phyloP scores from a whole-genome alignment of 2,797 vertebrate species.

The Lagodon rhomboides region DNA sequence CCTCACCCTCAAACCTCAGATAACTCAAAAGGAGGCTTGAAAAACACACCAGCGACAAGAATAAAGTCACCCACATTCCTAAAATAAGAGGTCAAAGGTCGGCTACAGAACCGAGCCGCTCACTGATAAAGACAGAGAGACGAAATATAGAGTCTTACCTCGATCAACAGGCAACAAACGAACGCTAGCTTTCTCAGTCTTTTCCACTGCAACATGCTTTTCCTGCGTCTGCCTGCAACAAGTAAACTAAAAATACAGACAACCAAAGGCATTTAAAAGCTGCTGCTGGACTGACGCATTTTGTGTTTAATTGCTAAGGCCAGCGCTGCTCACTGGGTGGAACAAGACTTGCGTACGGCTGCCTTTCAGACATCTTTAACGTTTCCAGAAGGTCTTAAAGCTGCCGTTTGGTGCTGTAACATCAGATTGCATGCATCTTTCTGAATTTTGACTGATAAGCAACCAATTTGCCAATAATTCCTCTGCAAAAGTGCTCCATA shows the following conservation, averaged over 20 bases:
- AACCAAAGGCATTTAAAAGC: conserved; percentile 60
- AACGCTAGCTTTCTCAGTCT: conserved; percentile 53
- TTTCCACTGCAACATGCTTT: conserved; percentile 58
- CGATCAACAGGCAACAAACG: conserved; percentile 65
- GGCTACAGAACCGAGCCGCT: background rate
- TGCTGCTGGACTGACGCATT: conserved; percentile 44
- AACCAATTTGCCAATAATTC: background rate
- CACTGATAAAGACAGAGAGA: too few relatives aligned
- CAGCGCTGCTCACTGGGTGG: conserved; percentile 51
- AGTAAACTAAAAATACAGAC: conserved; percentile 60
- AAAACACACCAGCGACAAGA: conserved; percentile 40
- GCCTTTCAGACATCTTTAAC: conserved; percentile 26
- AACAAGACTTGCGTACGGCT: conserved; percentile 27
- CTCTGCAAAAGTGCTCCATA: background rate
- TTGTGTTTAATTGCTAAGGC: conserved; percentile 44
- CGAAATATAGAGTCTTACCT: conserved; percentile 47
- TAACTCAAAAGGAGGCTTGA: conserved; percentile 20
- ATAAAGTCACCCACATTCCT: conserved; percentile 36
- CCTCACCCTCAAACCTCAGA: conserved; percentile 41
- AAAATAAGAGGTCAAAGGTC: conserved; percentile 53
- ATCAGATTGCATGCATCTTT: background rate
- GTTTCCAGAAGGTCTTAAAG: conserved; percentile 29
- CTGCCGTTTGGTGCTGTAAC: background rate
- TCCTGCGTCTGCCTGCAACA: conserved; percentile 33
- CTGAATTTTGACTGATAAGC: background rate